Evolutionary conservation across 2,113 vertebrate species (phyloP), one percentile per base, ranked within the genome.

Genomic region (Phocoena sinus): DNA sequence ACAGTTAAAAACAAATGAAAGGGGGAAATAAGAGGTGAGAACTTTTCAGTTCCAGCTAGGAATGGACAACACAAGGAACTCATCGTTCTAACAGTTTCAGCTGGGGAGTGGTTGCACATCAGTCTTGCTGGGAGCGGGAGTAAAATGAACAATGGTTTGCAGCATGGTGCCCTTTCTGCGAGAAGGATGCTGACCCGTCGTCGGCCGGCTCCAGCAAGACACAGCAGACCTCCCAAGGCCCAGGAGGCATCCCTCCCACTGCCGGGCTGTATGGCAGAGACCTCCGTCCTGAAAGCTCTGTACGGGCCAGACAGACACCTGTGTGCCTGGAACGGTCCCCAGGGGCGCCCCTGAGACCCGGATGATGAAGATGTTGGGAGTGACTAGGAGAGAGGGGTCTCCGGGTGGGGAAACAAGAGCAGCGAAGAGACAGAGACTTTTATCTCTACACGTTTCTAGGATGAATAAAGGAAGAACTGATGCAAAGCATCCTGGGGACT

Each of bases 101-200:
- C 58, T 33, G 31, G 65, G 70, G 87, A 95, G 95, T 63, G 84
- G 68, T 90, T 71, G 79, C 9, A 96, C 92, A 88, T 82, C 83
- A 74, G 82, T 88, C 70, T 44, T 26, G 25, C 3, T 13, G 47
- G 62, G 53, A 88, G n/a, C 23, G 8, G 67, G 76, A 14, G 1
- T 25, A 65, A 63, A 65, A 63, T 23, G 76, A 85, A 56, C 63
- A 65, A 25, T 0, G 7, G n/a, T 81, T 41, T 21, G 41, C 65
- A 10, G 3, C 3, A 53, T 28, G 21, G 81, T 76, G 33, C 41
- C 92, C 93, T 81, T 74, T 62, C 41, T 47, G 12, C 4, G 13
- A 33, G 89, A 44, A 87, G 82, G 36, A 50, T 8, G 56, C 67
- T 44, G 41, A 33, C 47, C 67, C 76, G 63, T 31, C 13, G 5